Percentiles rank a stretch among this genome's conserved stretches.
Conservation (phyloP, 2,797 vertebrate species). For the Smutsia temminckii region DNA sequence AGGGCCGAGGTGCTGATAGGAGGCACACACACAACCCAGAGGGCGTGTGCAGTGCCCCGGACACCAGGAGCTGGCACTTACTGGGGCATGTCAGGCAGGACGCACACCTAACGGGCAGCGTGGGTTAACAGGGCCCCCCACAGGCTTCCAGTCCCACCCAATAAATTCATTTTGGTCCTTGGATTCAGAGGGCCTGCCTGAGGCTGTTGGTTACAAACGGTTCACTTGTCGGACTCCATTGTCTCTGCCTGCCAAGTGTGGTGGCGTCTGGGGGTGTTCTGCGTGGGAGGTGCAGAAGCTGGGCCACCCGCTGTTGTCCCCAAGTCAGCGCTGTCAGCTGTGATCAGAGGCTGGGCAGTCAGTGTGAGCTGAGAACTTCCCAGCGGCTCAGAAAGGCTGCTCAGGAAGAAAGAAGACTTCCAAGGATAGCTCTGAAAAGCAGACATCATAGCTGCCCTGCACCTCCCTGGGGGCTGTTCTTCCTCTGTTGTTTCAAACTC, state of each 20-base stretch:
- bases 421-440: neutral
- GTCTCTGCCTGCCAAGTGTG: too few species aligned
- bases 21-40: neutral
- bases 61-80: neutral
- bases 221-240: neutral
- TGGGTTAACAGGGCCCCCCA: neutral
- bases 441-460: neutral
- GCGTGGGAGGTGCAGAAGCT: fast-evolving
- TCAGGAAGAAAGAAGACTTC: neutral
- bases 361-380: neutral
- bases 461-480: neutral
- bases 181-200: neutral
- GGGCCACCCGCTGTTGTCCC: neutral
- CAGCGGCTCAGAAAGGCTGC: neutral
- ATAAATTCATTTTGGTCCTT: neutral
- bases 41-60: too few species aligned
- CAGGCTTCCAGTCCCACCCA: neutral
- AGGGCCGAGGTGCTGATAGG: neutral
- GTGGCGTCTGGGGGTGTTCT: neutral
- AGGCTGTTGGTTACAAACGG: neutral
- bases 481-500: neutral
- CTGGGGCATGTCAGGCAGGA: neutral
- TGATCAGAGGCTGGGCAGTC: neutral
- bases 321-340: neutral
- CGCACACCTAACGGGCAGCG: neutral